Evolutionary conservation across 2,797 vertebrate species (phyloP).

Genomic region (Hirundo rustica): DNA sequence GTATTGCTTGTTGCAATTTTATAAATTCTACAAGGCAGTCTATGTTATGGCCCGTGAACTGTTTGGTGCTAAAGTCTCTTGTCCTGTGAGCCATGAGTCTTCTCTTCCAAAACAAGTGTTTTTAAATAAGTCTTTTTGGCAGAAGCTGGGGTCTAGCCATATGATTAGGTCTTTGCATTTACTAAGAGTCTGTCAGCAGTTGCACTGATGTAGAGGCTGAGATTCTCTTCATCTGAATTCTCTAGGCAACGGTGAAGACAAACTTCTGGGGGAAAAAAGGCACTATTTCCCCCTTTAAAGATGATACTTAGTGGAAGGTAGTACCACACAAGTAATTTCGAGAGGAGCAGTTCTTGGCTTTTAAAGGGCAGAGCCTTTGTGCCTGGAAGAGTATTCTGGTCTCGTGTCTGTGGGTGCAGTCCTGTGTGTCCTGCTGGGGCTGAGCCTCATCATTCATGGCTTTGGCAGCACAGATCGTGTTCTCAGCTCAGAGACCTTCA

Average conservation of each 20-base stretch:
- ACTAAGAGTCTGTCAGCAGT: background rate
- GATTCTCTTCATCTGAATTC: background rate
- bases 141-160: background rate
- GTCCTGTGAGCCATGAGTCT: background rate
- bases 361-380: background rate
- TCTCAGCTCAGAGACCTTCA: background rate
- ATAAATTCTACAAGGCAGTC: background rate
- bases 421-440: fast-evolving
- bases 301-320: background rate
- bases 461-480: background rate
- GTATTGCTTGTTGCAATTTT: background rate
- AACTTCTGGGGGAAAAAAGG: background rate
- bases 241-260: background rate
- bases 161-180: background rate
- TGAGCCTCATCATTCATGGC: background rate
- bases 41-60: background rate
- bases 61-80: background rate
- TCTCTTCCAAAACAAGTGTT: background rate
- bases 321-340: background rate
- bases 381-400: background rate
- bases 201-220: background rate
- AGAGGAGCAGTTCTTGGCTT: background rate
- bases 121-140: background rate
- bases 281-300: background rate
- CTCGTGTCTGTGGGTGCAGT: fast-evolving